These are phyloP conservation scores for Bufo gargarizans DNA, from an alignment of 2,113 vertebrate species.

Conservation along the genomic window DNA sequence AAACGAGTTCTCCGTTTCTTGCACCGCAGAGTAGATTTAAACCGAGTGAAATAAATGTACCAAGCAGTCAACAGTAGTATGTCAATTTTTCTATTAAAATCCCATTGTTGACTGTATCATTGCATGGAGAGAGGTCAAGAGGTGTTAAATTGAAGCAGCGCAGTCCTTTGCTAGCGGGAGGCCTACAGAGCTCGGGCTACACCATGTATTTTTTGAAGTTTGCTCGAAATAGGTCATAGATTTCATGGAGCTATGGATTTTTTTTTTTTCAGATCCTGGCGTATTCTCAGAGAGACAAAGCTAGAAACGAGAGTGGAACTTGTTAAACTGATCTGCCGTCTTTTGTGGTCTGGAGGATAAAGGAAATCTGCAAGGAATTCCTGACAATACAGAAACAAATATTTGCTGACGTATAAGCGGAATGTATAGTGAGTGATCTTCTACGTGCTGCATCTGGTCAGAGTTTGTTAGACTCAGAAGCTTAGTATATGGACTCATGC, in stretches of 20 bases:
- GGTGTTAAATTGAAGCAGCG: conserved; percentile 39
- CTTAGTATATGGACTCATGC: neutral
- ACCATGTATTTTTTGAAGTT: conserved; percentile 35
- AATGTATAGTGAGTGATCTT: neutral
- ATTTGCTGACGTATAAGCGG: neutral
- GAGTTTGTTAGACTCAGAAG: neutral
- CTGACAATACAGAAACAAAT: conserved; percentile 6
- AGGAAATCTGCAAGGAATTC: conserved; percentile 17
- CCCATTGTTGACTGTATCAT: conserved; percentile 41
- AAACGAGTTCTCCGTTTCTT: neutral
- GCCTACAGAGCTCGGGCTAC: neutral
- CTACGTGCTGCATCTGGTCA: neutral
- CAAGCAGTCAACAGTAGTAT: conserved; percentile 1
- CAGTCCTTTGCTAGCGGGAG: conserved; percentile 26
- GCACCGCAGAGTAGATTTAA: neutral
- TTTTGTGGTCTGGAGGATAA: conserved; percentile 11
- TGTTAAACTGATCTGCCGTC: neutral
- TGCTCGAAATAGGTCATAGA: conserved; percentile 37
- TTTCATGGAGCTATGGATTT: conserved; percentile 15
- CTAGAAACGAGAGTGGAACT: neutral
- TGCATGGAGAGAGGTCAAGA: conserved; percentile 39
- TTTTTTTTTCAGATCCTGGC: neutral
- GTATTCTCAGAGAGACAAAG: neutral
- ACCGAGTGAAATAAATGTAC: neutral
- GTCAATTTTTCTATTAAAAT: conserved; percentile 45